Base-by-base conservation (phyloP, 2,113 vertebrate species). In the Prionailurus viverrinus region DNA sequence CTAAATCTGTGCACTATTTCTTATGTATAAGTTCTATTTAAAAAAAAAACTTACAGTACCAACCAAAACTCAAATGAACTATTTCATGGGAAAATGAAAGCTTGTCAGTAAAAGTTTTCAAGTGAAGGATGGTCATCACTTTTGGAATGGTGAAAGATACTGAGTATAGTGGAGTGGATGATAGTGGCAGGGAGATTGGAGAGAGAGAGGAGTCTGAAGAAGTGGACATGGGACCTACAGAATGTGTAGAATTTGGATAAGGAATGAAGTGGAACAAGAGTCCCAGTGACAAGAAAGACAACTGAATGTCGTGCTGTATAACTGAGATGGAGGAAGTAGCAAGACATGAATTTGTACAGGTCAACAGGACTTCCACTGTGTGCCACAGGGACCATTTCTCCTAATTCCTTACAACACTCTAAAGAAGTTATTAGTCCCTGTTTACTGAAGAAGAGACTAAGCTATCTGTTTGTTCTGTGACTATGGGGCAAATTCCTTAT, bases 61-160 rank as follows among this genome's bases (percentile, higher is more conserved):
- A 82, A 90, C 31, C 27, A 95, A 82, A 73, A 55, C 41, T 79
- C 27, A 88, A n/a, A 90, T 93, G 36, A 93, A 92, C 65, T 71
- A 0, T 76, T 97, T 92, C n/a, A 92, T 81, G 31, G 58, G 41
- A 86, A 89, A 76, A 61, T 33, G 19, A 51, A 11, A 87, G 1
- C 13, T 31, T 94, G 14, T 95, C 33, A 69, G 33, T 95, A 33
- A 87, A 84, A 87, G 15, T 84, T 16, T 94, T 85, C 48, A 61
- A 69, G 41, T 29, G 88, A 55, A 88, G 21, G 36, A 39, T 92
- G 58, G 31, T 21, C 23, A 82, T 71, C 61, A 94, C 21, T 76
- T 81, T 78, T 76, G 68, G 18, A 92, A 89, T 27, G 88, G 23
- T 80, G 58, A 61, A 25, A 53, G 71, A 8, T 89, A n/a, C 4